Evolutionary conservation across 92 coral and sea anemone genomes (phyloP).

Genomic region (Bergia sp.): DNA sequence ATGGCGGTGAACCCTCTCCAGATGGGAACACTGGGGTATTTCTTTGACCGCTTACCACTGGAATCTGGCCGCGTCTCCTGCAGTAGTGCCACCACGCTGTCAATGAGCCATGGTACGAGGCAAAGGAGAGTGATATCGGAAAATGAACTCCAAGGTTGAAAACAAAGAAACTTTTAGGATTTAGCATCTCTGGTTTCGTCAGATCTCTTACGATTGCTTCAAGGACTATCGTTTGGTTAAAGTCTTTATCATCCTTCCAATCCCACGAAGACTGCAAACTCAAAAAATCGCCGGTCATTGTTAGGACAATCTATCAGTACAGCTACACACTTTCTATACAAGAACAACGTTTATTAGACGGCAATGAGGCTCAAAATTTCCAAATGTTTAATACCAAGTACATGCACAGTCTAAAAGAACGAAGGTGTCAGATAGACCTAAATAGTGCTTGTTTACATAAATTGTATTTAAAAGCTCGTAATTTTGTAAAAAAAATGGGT

Average conservation of each 20-base stretch:
- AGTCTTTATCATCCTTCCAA: slow-evolving; percentile 34
- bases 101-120: slow-evolving; percentile 21
- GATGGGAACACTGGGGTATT: slow-evolving; percentile 27
- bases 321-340: no score
- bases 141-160: slow-evolving; percentile 39
- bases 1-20: slow-evolving; percentile 40
- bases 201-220: slow-evolving; percentile 5
- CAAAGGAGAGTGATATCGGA: slow-evolving; percentile 28
- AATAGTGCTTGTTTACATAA: no score
- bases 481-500: no score
- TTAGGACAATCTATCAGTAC: neutral
- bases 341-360: no score
- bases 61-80: neutral
- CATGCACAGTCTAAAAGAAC: no score
- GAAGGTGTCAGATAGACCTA: no score
- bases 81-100: slow-evolving; percentile 11
- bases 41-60: neutral
- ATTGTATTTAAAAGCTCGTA: no score
- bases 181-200: slow-evolving; percentile 32
- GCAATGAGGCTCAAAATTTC: no score
- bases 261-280: slow-evolving; percentile 2
- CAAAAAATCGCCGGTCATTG: neutral
- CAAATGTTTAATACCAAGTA: no score
- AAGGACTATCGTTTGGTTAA: slow-evolving; percentile 29
- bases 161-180: slow-evolving; percentile 5